Evolutionary conservation across 2,888 invertebrate genomes (phyloP), one percentile per base, ranked within the genome.

Genomic region (Drosophila algonquin): DNA sequence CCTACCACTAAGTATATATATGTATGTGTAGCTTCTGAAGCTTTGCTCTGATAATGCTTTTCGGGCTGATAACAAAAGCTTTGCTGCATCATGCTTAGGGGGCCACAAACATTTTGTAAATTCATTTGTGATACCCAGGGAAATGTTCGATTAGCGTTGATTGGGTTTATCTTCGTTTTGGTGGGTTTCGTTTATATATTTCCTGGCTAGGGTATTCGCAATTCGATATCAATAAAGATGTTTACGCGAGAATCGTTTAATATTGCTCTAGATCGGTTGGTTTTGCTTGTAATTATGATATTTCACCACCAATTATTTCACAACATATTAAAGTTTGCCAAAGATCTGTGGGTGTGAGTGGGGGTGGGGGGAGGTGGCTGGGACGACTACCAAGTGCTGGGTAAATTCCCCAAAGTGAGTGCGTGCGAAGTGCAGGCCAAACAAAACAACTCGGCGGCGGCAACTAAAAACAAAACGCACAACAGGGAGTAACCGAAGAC

Each of bases 381-480:
- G 44, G 44, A 32, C 32, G 8, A 9, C 44, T 48, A 56, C 47
- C 46, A 65, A 80, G 78, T 79, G 87, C 67, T 75, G 62, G 69
- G 77, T 67, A 87, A 87, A 81, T 71, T 77, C 82, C 71, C 77
- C 48, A 53, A 72, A 67, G 68, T 65, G 67, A 73, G 69, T 79
- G 82, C 77, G 75, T 73, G 86, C 70, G 85, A 81, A 81, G 80
- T 88, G 83, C 74, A 71, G 83, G 62, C 76, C 88, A 83, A 83
- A 86, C 78, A 86, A 75, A 7, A 7, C 30, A 8, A 8, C 7
- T 21, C 21, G n/a, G n/a, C n/a, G n/a, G n/a, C n/a, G n/a, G n/a
- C n/a, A n/a, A n/a, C n/a, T n/a, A n/a, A n/a, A n/a, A 80, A 77
- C 80, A 74, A 74, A 80, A 77, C 83, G 76, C 73, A 86, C 73